Percentiles rank a stretch among this genome's conserved stretches.
phyloP scores from a whole-genome alignment of 2,888 invertebrate species.

The Itoplectis maculator region DNA sequence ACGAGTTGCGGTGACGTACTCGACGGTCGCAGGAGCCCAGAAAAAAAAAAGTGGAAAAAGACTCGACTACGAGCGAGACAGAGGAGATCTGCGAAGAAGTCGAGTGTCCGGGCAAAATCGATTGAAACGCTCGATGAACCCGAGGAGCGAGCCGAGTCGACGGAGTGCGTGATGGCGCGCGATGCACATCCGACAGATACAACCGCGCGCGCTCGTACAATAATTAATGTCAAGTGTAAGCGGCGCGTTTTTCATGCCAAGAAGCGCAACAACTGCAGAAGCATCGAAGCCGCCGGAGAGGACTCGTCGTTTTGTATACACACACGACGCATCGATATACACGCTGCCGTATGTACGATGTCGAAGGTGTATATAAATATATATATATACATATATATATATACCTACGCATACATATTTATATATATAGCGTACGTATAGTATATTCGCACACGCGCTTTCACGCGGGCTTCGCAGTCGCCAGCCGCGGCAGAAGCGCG shows the following conservation, averaged over 20 bases:
- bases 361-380: background rate
- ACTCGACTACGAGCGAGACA: background rate
- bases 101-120: slow-evolving; percentile 38
- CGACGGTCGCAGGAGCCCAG: slow-evolving; percentile 13
- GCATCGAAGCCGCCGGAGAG: slow-evolving; percentile 8
- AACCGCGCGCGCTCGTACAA: slow-evolving; percentile 43
- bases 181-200: slow-evolving; percentile 14
- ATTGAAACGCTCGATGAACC: slow-evolving; percentile 14
- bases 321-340: slow-evolving; percentile 1
- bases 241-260: slow-evolving; percentile 39
- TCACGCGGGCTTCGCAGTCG: slow-evolving; percentile 34
- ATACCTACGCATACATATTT: background rate
- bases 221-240: slow-evolving; percentile 64
- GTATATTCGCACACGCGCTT: slow-evolving; percentile 46
- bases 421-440: background rate
- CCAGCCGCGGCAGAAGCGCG: slow-evolving; percentile 33
- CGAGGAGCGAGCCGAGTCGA: background rate
- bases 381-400: slow-evolving; percentile 1
- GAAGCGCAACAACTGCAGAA: slow-evolving; percentile 9
- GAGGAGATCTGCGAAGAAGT: slow-evolving; percentile 17
- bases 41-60: slow-evolving; percentile 13
- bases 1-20: slow-evolving; percentile 32
- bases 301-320: background rate
- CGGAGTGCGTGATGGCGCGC: slow-evolving; percentile 5
- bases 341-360: background rate